Evolutionary conservation across 2,888 invertebrate genomes (phyloP), one percentile per base, ranked within the genome.

Genomic region (Malachius bipustulatus): DNA sequence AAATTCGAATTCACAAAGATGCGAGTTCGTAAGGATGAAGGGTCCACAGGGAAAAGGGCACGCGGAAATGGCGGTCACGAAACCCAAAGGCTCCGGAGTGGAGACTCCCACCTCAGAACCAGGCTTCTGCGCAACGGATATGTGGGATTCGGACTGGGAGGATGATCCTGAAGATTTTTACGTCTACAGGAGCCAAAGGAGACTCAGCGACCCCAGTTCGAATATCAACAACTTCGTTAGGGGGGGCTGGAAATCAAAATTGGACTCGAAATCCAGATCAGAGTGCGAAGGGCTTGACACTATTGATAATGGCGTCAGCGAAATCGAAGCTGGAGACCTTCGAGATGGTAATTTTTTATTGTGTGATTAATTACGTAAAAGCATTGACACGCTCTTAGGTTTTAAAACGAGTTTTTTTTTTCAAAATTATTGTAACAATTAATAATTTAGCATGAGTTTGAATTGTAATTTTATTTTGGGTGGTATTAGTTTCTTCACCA

Each of bases 1-100:
- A 44, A 70, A 71, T 31, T 75, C 78, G 37, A 65, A 68, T 34
- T 75, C 79, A 34, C 85, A 88, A 61, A 75, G 96, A 37, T 88
- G 96, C 56, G 97, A 98, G 67, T 98, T 96, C 68, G 94, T 98
- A 32, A 75, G 93, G 40, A 93, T 98, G 93, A 85, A 94, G 64
- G 97, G 97, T 9, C 97, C 97, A 9, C 82, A 84, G 56, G 91
- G 90, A 45, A 94, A 93, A 67, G 90, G 88, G 0, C 88, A 91
- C 65, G 96, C 96, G 0, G 96, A 98, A 69, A 93, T 97, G 87
- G 94, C 94, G 1, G 89, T 90, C 32, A 83, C 85, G n/a, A 80
- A 88, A 55, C 87, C 88, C 14, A 83, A 82, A 60, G 87, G 84
- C 51, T 87, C 87, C 10, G 94, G 94, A 1, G 84, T 84, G 2